These are phyloP conservation scores for Fringilla coelebs DNA, from an alignment of 2,797 vertebrate genomes.

Conservation along the genomic window DNA sequence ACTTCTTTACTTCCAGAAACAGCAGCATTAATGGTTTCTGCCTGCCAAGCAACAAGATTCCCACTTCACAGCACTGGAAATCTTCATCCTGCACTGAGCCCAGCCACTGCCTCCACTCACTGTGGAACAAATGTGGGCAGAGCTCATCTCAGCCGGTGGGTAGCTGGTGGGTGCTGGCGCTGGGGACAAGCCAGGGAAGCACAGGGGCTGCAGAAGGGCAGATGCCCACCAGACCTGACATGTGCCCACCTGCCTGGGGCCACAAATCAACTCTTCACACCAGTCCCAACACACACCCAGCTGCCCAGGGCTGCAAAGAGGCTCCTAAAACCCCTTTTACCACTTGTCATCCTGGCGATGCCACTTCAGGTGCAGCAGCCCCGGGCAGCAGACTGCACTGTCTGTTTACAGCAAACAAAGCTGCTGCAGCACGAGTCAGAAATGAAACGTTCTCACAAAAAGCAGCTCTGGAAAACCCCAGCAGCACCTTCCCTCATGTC, in stretches of 20 bases:
- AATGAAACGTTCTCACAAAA: background rate
- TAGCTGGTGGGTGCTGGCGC: too few relatives aligned
- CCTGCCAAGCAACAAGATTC: background rate
- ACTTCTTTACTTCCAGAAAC: background rate
- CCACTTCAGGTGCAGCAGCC: background rate
- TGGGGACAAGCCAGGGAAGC: background rate
- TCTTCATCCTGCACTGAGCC: background rate
- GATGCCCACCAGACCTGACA: accelerated
- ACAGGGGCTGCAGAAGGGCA: background rate
- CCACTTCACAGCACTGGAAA: background rate
- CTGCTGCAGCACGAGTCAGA: background rate
- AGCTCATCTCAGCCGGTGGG: background rate
- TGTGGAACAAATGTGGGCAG: background rate
- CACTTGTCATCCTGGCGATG: background rate
- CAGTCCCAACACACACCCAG: background rate
- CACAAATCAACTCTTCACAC: background rate
- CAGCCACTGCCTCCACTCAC: background rate
- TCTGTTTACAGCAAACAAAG: accelerated
- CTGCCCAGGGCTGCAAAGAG: background rate
- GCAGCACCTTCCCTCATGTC: background rate
- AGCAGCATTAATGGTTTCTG: background rate
- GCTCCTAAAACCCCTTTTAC: background rate
- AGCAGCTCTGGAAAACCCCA: background rate
- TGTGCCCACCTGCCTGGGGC: accelerated
- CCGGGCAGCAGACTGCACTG: accelerated